phyloP scores from a whole-genome alignment of 2,113 vertebrate species.

The Solenodon paradoxus region DNA sequence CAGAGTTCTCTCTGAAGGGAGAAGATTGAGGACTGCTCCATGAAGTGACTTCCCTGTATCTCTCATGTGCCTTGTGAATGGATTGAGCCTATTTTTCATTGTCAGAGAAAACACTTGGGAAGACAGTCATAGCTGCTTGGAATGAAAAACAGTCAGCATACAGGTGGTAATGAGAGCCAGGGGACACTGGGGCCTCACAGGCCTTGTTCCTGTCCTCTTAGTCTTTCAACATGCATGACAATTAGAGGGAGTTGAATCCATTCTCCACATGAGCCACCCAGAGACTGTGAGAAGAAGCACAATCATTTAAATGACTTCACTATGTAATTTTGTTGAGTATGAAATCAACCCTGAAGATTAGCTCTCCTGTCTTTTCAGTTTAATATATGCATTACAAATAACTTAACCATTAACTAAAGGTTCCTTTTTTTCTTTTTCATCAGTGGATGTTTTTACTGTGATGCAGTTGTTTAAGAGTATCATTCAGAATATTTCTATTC shows the following conservation, averaged over 20 bases:
- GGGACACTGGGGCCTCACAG: too few relatives aligned
- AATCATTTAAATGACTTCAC: neutral
- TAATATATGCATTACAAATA: neutral
- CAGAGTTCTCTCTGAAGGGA: neutral
- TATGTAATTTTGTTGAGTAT: neutral
- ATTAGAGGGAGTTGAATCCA: neutral
- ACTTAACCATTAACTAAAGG: conserved; percentile 28
- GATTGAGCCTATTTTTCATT: neutral
- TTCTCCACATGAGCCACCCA: neutral
- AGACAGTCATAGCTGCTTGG: neutral
- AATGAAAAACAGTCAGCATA: neutral
- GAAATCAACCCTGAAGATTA: neutral
- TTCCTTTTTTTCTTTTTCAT: conserved; percentile 4
- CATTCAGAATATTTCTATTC: conserved; percentile 52
- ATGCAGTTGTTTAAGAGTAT: conserved; percentile 46
- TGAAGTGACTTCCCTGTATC: neutral
- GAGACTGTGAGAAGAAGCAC: neutral
- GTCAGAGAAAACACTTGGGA: neutral
- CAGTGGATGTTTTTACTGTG: neutral
- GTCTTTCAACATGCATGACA: neutral
- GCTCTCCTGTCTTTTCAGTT: neutral
- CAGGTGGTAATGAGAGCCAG: too few relatives aligned
- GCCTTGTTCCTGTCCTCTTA: neutral
- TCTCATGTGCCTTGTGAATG: neutral
- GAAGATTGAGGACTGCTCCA: neutral